These are phyloP conservation scores for Oryzias sinensis DNA, from an alignment of 2,797 vertebrate species.

Conservation along the genomic window DNA sequence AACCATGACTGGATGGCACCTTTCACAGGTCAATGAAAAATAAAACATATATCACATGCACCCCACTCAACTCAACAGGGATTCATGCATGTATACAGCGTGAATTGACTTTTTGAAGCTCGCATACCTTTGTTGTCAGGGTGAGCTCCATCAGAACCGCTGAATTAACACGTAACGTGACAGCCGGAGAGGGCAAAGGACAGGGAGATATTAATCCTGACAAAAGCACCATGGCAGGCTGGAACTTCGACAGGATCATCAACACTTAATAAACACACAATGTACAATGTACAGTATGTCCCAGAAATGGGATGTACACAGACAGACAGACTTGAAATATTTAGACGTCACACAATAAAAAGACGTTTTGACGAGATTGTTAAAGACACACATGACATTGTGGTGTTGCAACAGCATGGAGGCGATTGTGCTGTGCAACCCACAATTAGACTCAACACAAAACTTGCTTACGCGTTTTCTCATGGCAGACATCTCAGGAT, in stretches of 20 bases:
- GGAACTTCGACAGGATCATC: slow-evolving; percentile 70
- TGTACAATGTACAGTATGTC: slow-evolving; percentile 39
- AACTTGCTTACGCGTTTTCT: slow-evolving; percentile 40
- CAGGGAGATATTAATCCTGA: slow-evolving; percentile 75
- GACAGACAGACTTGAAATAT: slow-evolving; percentile 35
- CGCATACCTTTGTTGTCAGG: slow-evolving; percentile 74
- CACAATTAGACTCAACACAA: slow-evolving; percentile 37
- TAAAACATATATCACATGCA: slow-evolving; percentile 59
- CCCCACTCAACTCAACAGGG: slow-evolving; percentile 53
- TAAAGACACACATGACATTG: slow-evolving; percentile 55
- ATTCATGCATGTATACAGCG: slow-evolving; percentile 60
- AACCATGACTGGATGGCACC: slow-evolving; percentile 48
- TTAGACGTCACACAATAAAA: slow-evolving; percentile 27
- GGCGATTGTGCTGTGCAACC: slow-evolving; percentile 33
- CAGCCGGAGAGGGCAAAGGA: slow-evolving; percentile 72
- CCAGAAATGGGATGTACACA: slow-evolving; percentile 43
- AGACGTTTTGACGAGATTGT: slow-evolving; percentile 13
- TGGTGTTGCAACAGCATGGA: slow-evolving; percentile 36
- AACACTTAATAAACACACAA: slow-evolving; percentile 55
- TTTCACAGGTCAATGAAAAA: slow-evolving; percentile 52
- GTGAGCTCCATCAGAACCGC: slow-evolving; percentile 66
- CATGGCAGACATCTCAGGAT: slow-evolving; percentile 49
- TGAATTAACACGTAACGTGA: slow-evolving; percentile 71
- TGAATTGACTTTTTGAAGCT: slow-evolving; percentile 40
- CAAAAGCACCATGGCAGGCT: slow-evolving; percentile 64